Percentiles rank a stretch among this genome's conserved stretches.
Conservation (phyloP, 1,140 invertebrate genomes). For the Drosophila albomicans region DNA sequence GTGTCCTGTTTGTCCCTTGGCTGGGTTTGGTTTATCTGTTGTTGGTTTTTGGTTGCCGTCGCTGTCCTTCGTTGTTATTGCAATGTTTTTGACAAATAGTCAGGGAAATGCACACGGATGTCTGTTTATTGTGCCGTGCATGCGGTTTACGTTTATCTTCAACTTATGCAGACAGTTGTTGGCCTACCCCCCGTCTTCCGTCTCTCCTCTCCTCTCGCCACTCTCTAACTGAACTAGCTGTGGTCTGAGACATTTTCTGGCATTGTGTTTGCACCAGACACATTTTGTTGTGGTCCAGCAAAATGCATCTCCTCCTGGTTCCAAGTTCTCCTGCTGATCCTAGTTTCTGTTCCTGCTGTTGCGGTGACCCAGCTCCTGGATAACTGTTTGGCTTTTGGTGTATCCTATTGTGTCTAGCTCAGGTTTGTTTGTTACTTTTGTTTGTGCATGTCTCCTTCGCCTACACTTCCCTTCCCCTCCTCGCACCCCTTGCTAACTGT, state of each 20-base stretch:
- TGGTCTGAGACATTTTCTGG: constrained; percentile 74
- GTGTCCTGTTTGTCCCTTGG: constrained; percentile 28
- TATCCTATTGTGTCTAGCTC: constrained; percentile 47
- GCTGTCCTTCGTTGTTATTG: constrained; percentile 68
- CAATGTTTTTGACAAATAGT: constrained; percentile 84
- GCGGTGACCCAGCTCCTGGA: constrained; percentile 38
- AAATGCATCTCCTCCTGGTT: constrained; percentile 38
- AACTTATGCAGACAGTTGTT: constrained; percentile 80
- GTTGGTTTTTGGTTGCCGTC: constrained; percentile 68
- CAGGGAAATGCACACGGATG: constrained; percentile 83
- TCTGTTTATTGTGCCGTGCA: constrained; percentile 83
- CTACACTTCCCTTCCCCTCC: constrained; percentile 3
- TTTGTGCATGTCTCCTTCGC: constrained; percentile 8
- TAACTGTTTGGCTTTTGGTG: constrained; percentile 65
- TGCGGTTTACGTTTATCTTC: constrained; percentile 83
- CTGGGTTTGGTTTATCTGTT: constrained; percentile 69
- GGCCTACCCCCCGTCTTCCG: not conserved
- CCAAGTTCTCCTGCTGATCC: not conserved
- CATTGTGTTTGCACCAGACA: constrained; percentile 74
- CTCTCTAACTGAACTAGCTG: constrained; percentile 46
- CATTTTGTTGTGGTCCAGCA: constrained; percentile 71
- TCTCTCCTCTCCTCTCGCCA: not conserved
- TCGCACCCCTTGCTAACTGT: not conserved
- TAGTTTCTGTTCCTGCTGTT: constrained; percentile 19
- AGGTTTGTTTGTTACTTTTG: constrained; percentile 61